These are phyloP conservation scores for Anoplopoma fimbria DNA, from an alignment of 2,113 vertebrate species.

Conservation along the genomic window DNA sequence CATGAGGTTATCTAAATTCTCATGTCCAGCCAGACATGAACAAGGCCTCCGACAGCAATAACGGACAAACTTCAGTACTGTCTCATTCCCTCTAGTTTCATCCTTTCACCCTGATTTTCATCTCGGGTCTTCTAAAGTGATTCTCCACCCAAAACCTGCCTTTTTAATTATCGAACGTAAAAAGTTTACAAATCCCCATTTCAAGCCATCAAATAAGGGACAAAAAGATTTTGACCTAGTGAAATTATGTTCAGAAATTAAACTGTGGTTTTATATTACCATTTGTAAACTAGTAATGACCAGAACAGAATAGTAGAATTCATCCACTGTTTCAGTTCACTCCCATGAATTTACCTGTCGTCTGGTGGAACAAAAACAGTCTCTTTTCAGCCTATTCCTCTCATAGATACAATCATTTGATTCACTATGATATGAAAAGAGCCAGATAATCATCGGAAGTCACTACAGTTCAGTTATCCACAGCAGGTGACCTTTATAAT, in stretches of 20 bases:
- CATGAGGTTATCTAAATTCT: not conserved
- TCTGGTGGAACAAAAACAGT: too few relatives aligned
- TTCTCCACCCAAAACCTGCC: not conserved
- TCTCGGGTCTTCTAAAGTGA: conserved; percentile 28
- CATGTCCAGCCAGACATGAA: not conserved
- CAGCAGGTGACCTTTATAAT: not conserved
- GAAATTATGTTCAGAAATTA: not conserved
- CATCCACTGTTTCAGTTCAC: not conserved
- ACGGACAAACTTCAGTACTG: conserved; percentile 4
- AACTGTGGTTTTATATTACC: not conserved
- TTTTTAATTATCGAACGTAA: not conserved
- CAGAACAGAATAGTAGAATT: not conserved
- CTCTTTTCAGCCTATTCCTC: not conserved
- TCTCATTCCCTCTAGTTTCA: not conserved
- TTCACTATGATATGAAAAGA: not conserved
- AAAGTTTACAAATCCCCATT: not conserved
- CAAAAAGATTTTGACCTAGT: not conserved
- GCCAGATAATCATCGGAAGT: not conserved
- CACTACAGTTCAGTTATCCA: not conserved
- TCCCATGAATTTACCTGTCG: not conserved
- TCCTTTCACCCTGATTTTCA: not conserved
- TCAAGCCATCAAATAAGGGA: not conserved
- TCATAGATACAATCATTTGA: not conserved
- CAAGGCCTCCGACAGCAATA: not conserved
- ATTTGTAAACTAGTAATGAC: not conserved